These are phyloP conservation scores for Hemicordylus capensis DNA, from an alignment of 2,113 vertebrate species.

Conservation along the genomic window DNA sequence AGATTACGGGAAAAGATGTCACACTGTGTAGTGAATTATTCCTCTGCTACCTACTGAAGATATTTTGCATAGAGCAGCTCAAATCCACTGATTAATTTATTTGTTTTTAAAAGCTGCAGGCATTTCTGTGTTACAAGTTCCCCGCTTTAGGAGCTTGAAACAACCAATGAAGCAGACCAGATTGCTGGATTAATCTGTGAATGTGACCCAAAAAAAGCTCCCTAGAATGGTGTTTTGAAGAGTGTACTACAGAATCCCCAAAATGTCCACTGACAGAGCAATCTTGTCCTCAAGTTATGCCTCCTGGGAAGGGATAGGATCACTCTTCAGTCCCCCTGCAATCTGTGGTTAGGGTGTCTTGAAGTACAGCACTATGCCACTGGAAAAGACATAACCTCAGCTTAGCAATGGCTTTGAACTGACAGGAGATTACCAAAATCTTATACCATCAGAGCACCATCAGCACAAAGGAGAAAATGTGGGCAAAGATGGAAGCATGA, in stretches of 20 bases:
- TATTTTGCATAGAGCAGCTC: conserved; percentile 13
- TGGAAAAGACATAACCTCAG: not conserved
- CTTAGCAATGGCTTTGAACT: not conserved
- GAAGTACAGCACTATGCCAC: not conserved
- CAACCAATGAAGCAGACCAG: not conserved
- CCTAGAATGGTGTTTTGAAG: conserved; percentile 63
- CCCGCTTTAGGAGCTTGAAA: not conserved
- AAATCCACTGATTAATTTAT: not conserved
- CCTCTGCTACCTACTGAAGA: not conserved
- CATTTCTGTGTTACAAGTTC: rapidly evolving
- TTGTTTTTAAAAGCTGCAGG: rapidly evolving
- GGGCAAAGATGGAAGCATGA: not conserved
- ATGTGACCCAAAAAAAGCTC: conserved; percentile 60
- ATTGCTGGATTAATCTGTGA: not conserved
- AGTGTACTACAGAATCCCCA: conserved; percentile 62
- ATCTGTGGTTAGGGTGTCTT: too few species aligned
- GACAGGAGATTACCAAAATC: not conserved
- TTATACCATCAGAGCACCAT: not conserved
- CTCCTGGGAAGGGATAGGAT: conserved; percentile 27
- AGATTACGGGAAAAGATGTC: conserved; percentile 56
- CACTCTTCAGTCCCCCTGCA: not conserved
- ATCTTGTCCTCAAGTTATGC: not conserved
- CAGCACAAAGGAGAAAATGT: not conserved
- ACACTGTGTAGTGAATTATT: conserved; percentile 52
- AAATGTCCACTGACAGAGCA: conserved; percentile 60